Base-by-base conservation (phyloP, 2,888 invertebrate genomes). In the Pherbina coryleti region DNA sequence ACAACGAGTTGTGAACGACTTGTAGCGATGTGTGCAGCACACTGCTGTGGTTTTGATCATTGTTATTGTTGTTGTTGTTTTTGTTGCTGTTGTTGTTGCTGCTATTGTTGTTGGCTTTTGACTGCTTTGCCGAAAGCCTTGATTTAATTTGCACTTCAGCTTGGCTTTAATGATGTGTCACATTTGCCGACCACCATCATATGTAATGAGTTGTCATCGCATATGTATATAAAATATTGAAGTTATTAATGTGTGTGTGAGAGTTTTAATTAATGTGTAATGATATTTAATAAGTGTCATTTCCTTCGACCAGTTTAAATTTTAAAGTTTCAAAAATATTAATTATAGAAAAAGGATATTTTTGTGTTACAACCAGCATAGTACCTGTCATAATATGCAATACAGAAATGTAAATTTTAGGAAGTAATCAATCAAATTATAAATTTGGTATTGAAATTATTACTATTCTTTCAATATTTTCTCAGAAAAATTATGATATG, bases 121-220 rank as follows among this genome's bases (percentile, higher is more conserved):
- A 49, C 51, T 37, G 37, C 37, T n/a, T 44, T 19, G 44, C 51
- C n/a, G n/a, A 44, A 34, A 11, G 44, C 11, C 51, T 51, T 49
- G 28, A 69, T 69, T 69, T 28, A 19, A 69, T 69, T 69, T 69
- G 22, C 49, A 69, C 69, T 49, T 51, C 51, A 69, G 25, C 17
- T 4, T 25, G 25, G 25, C 44, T 60, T 25, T n/a, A 37, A 44
- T 74, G 64, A 25, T 44, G 25, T 74, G 62, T 62, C 57, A 37
- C 72, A 34, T 55, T 57, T 57, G 37, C 7, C 34, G 31, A 37
- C 34, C 19, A 17, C 37, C 25, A 53, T 17, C 37, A 72, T 72
- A 31, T 60, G 57, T 57, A 60, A 37, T 60, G 31, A 72, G 72
- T 60, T 72, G 57, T 72, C 44, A 60, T 7, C 53, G 51, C 31